phyloP scores from a whole-genome alignment of 2,797 vertebrate genomes.

The Mus spretus region DNA sequence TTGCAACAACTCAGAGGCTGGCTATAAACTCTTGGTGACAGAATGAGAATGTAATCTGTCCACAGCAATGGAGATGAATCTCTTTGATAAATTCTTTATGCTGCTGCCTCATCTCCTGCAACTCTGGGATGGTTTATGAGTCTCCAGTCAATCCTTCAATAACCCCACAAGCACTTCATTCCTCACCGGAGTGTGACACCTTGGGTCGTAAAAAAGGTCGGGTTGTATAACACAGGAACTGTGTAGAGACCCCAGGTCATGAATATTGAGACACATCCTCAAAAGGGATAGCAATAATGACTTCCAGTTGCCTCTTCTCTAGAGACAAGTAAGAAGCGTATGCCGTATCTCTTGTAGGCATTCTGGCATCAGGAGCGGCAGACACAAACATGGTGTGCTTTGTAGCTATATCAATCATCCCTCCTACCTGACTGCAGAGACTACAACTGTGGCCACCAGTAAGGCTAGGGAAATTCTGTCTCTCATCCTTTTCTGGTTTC shows the following conservation, averaged over 20 bases:
- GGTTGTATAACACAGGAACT: conserved; percentile 50
- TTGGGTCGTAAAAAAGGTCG: conserved; percentile 66
- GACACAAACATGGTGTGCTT: not conserved
- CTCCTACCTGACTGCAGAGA: not conserved
- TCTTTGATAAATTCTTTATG: conserved; percentile 84
- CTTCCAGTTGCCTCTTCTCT: not conserved
- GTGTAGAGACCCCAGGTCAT: conserved; percentile 55
- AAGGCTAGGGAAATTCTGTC: not conserved
- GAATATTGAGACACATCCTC: conserved; percentile 72
- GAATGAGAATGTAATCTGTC: conserved; percentile 78
- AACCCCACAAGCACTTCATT: conserved; percentile 64
- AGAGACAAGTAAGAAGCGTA: conserved; percentile 55
- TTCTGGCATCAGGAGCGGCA: not conserved
- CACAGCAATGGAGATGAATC: conserved; percentile 78
- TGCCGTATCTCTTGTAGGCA: not conserved
- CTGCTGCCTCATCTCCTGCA: conserved; percentile 73
- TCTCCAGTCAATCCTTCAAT: conserved; percentile 72
- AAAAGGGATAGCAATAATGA: conserved; percentile 29
- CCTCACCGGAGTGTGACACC: conserved; percentile 72
- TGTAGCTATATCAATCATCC: not conserved
- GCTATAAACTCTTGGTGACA: conserved; percentile 71
- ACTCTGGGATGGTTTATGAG: conserved; percentile 75
- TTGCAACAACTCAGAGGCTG: conserved; percentile 72
- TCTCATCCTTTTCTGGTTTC: conserved; percentile 27
- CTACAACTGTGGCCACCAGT: not conserved